phyloP scores from a whole-genome alignment of 2,888 invertebrate genomes.

The Podabrus alpinus region DNA sequence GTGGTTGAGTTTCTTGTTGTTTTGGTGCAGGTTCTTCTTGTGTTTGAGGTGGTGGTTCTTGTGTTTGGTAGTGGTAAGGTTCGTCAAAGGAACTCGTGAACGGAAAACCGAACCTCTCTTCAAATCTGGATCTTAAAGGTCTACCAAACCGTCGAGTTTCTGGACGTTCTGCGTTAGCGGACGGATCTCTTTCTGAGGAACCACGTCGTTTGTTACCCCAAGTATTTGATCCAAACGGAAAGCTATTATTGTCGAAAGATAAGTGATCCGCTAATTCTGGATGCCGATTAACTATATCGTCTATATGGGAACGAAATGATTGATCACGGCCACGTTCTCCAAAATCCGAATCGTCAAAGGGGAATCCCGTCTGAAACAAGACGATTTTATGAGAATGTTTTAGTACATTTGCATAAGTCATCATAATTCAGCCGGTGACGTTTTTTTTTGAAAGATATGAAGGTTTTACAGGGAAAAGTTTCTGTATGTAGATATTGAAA shows the following conservation, averaged over 20 bases:
- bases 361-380: slow-evolving; percentile 64
- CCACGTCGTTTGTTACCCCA: slow-evolving; percentile 51
- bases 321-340: slow-evolving; percentile 33
- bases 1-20: slow-evolving; percentile 57
- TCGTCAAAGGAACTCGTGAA: slow-evolving; percentile 39
- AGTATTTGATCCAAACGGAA: slow-evolving; percentile 51
- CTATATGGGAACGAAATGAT: slow-evolving; percentile 62
- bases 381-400: slow-evolving; percentile 13
- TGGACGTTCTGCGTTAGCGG: slow-evolving; percentile 51
- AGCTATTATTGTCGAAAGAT: slow-evolving; percentile 46
- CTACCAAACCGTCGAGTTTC: slow-evolving; percentile 57
- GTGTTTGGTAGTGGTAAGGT: slow-evolving; percentile 21
- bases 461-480: background rate
- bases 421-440: no score
- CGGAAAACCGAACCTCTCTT: slow-evolving; percentile 47
- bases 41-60: background rate
- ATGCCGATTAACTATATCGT: slow-evolving; percentile 72
- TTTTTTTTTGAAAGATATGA: background rate
- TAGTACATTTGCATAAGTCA: background rate
- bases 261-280: slow-evolving; percentile 76
- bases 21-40: slow-evolving; percentile 25
- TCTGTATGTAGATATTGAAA: background rate
- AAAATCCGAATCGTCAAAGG: slow-evolving; percentile 64
- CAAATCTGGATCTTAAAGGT: slow-evolving; percentile 53
- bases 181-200: slow-evolving; percentile 57